phyloP scores from a whole-genome alignment of 2,113 vertebrate genomes.

The Gnathonemus longibarbis region DNA sequence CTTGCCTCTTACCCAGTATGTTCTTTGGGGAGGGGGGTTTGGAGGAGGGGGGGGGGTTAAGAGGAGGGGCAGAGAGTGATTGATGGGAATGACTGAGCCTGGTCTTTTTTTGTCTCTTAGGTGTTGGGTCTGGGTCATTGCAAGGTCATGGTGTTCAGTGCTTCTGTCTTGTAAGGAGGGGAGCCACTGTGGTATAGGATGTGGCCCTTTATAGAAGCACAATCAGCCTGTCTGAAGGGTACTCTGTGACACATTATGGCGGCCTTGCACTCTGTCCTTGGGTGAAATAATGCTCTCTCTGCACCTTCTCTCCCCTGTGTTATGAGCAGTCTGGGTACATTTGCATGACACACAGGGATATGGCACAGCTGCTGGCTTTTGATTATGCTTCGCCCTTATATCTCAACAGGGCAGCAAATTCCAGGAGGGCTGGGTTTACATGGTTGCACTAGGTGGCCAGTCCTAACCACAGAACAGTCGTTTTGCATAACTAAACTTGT shows the following conservation, averaged over 20 bases:
- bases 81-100: neutral
- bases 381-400: neutral
- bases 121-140: neutral
- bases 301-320: neutral
- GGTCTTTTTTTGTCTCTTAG: neutral
- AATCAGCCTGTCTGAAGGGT: neutral
- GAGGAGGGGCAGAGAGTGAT: neutral
- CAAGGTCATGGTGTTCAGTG: neutral
- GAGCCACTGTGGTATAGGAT: neutral
- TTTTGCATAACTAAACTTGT: neutral
- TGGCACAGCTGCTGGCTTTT: neutral
- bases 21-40: neutral
- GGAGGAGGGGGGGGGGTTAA: neutral
- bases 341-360: neutral
- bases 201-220: neutral
- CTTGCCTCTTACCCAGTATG: neutral
- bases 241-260: neutral
- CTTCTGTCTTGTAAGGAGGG: neutral
- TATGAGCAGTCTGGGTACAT: neutral
- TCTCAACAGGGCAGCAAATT: neutral
- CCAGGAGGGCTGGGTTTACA: neutral
- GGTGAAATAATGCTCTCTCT: neutral
- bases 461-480: neutral
- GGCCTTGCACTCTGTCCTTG: neutral
- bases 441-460: neutral